Conservation (phyloP, 2,113 vertebrate genomes). For the Xiphophorus maculatus region DNA sequence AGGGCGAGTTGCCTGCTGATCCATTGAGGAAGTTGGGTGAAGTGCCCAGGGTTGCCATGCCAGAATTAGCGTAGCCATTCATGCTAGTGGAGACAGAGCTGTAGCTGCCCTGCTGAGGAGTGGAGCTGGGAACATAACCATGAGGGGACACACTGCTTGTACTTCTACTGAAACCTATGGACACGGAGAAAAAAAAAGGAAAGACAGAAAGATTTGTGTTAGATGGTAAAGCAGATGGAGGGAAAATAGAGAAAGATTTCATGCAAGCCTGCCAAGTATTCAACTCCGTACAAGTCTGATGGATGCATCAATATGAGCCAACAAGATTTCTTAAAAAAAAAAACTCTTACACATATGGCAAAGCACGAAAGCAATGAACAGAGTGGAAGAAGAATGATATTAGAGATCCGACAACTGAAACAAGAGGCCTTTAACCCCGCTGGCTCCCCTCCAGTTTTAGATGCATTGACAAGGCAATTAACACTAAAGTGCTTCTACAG, state of each 20-base stretch:
- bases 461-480: slow-evolving; percentile 74
- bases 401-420: slow-evolving; percentile 52
- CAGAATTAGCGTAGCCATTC: slow-evolving; percentile 94
- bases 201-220: slow-evolving; percentile 52
- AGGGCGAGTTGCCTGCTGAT: slow-evolving; percentile 97
- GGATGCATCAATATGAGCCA: slow-evolving; percentile 34
- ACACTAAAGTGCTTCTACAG: slow-evolving; percentile 57
- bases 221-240: slow-evolving; percentile 57
- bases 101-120: slow-evolving; percentile 95
- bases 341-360: slow-evolving; percentile 61
- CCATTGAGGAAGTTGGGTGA: slow-evolving; percentile 97
- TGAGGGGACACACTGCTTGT: slow-evolving; percentile 97
- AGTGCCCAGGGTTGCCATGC: slow-evolving; percentile 95
- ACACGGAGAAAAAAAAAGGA: slow-evolving; percentile 40
- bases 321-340: slow-evolving; percentile 37
- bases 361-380: slow-evolving; percentile 57
- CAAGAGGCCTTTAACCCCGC: slow-evolving; percentile 62
- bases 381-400: slow-evolving; percentile 50
- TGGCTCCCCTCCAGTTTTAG: slow-evolving; percentile 63
- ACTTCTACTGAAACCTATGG: slow-evolving; percentile 92
- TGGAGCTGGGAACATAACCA: slow-evolving; percentile 95
- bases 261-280: slow-evolving; percentile 55
- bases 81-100: slow-evolving; percentile 96
- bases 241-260: slow-evolving; percentile 58
- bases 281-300: slow-evolving; percentile 40